phyloP scores from a whole-genome alignment of 2,113 vertebrate species.

The Beaufortia kweichowensis region DNA sequence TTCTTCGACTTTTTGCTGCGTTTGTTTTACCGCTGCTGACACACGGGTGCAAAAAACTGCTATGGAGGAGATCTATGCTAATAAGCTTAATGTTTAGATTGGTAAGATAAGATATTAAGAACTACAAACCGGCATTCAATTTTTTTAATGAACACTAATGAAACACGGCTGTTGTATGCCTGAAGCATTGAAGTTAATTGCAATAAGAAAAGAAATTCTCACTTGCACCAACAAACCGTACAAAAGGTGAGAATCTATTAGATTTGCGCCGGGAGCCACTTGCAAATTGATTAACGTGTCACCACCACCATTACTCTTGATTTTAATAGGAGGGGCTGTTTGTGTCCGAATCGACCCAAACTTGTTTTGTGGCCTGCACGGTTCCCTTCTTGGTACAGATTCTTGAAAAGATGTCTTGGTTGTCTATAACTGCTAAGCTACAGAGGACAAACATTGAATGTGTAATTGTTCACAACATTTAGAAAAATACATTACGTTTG shows the following conservation, averaged over 20 bases:
- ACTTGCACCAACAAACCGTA: not conserved
- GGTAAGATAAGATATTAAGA: not conserved
- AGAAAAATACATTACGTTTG: not conserved
- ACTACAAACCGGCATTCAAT: not conserved
- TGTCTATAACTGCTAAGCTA: slow-evolving; percentile 20
- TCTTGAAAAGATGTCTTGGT: not conserved
- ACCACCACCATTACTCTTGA: slow-evolving; percentile 68
- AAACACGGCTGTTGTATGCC: not conserved
- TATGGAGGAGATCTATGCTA: slow-evolving; percentile 10
- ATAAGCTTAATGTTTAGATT: slow-evolving; percentile 16
- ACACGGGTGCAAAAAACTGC: not conserved
- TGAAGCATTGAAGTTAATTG: not conserved
- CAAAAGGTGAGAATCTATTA: not conserved
- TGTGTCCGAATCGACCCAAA: slow-evolving; percentile 70
- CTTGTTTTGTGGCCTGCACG: slow-evolving; percentile 73
- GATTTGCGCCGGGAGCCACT: slow-evolving; percentile 58
- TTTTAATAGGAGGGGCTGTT: slow-evolving; percentile 68
- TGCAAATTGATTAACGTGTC: slow-evolving; percentile 73
- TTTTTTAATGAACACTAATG: not conserved
- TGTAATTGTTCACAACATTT: not conserved
- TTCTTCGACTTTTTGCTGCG: slow-evolving; percentile 45
- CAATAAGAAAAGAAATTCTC: not conserved
- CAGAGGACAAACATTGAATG: not conserved
- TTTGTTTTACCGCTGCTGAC: slow-evolving; percentile 43
- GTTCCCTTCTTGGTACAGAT: slow-evolving; percentile 39